Conservation (phyloP, 2,797 vertebrate genomes). For the Onychomys arenicola region DNA sequence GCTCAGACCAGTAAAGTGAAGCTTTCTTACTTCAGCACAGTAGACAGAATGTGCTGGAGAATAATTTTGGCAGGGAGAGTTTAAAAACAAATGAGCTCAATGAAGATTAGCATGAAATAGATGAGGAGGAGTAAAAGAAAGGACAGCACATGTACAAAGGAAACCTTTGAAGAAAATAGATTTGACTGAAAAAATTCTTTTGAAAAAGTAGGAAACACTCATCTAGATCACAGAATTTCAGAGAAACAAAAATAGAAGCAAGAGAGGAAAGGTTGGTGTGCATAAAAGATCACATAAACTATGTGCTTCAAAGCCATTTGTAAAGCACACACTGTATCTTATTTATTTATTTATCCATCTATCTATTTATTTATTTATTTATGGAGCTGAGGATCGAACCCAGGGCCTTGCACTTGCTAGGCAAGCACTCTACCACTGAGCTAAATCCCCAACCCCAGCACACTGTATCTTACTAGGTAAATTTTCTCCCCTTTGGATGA, state of each 20-base stretch:
- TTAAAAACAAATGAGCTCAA: background rate
- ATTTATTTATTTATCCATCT: too few species aligned
- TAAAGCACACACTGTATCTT: background rate
- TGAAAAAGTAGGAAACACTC: background rate
- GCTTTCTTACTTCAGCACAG: constrained; percentile 13
- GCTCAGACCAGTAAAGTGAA: background rate
- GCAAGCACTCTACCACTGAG: too few species aligned
- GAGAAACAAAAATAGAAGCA: constrained; percentile 41
- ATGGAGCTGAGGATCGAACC: too few species aligned
- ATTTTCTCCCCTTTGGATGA: background rate
- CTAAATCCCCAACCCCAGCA: too few species aligned
- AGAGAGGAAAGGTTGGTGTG: background rate
- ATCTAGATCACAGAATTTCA: constrained; percentile 2
- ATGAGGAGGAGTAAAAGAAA: background rate
- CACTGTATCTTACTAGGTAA: background rate
- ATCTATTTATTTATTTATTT: too few species aligned
- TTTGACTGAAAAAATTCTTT: background rate
- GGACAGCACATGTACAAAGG: background rate
- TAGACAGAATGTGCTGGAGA: background rate
- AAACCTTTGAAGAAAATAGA: constrained; percentile 31
- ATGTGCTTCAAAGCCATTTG: background rate
- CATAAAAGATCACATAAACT: constrained; percentile 6
- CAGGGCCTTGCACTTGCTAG: too few species aligned
- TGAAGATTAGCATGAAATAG: background rate
- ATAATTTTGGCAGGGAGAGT: background rate